Base-by-base conservation (phyloP, 2,888 invertebrate genomes). In the Sphaerophoria taeniata region DNA sequence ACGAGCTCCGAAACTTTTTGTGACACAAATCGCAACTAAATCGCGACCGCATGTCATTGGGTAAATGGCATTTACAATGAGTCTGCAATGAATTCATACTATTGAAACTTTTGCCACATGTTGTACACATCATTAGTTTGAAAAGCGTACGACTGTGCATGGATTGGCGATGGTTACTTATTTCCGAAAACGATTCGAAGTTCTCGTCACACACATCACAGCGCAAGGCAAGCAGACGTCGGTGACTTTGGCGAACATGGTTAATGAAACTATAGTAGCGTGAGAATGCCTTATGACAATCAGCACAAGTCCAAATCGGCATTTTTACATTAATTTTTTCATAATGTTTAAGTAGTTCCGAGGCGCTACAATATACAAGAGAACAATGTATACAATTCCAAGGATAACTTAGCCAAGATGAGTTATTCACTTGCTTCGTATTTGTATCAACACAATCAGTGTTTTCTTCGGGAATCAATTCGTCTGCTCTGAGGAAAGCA, bases 251-350 rank as follows among this genome's bases (percentile, higher is more conserved):
- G 1, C 89, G 88, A 5, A 90, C 87, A 71, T 90, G 90, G 81
- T 89, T 90, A 4, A 90, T 80, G 67, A 90, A 89, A 2, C 87
- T 82, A 51, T 88, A 87, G 71, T 90, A 90, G 5, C 88, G 89
- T 6, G 74, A 34, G 39, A 88, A 89, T 4, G 72, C 16, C 75
- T 90, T 89, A 7, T 88, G 85, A 56, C 90, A 90, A 81, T 89
- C 89, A 9, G 74, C 81, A 63, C 90, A 90, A 56, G 87, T 71
- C 78, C 88, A 90, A 14, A 87, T 56, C 24, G 88, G 1, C 0
- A 4, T 34, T 0, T 79, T 39, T 3, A 49, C 33, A 16, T 88
- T 88, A 3, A 14, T 24, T 0, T 53, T 2, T 4, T 56, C 39
- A 7, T 63, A 61, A 24, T 89, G 89, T 0, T 14, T 24, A 11